Evolutionary conservation across 2,797 vertebrate genomes (phyloP).

Genomic region (Pseudomugil gertrudae): DNA sequence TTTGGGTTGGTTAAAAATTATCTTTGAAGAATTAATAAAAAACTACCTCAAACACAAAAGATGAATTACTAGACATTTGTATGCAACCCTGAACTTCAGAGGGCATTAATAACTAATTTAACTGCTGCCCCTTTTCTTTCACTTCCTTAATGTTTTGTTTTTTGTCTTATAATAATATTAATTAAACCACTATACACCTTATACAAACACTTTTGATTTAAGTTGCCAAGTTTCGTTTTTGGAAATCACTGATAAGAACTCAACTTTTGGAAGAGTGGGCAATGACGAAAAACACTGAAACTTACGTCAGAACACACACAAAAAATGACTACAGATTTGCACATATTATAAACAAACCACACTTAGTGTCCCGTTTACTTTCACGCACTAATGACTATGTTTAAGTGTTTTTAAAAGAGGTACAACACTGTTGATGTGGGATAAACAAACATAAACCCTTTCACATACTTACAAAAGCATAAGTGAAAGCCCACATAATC

Average conservation of each 20-base stretch:
- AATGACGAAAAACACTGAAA: slow-evolving; percentile 5
- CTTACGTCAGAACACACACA: slow-evolving; percentile 25
- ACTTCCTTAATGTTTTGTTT: slow-evolving; percentile 1
- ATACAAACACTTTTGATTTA: slow-evolving; percentile 8
- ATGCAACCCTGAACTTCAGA: slow-evolving; percentile 15
- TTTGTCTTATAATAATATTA: neutral
- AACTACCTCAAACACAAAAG: slow-evolving; percentile 6
- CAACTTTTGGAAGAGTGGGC: neutral
- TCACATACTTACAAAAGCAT: slow-evolving; percentile 39
- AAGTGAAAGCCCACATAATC: slow-evolving; percentile 42
- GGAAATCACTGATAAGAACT: neutral
- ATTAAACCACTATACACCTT: slow-evolving; percentile 20
- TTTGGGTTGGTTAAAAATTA: slow-evolving; percentile 72
- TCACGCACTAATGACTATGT: slow-evolving; percentile 9
- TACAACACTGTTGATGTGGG: neutral
- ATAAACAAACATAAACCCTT: slow-evolving; percentile 38
- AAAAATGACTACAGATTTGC: neutral
- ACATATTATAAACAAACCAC: slow-evolving; percentile 32
- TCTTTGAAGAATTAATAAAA: slow-evolving; percentile 23
- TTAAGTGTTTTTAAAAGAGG: neutral
- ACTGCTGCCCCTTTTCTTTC: too few species aligned
- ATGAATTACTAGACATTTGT: slow-evolving; percentile 8
- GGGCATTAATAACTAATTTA: neutral
- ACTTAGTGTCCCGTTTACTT: slow-evolving; percentile 11
- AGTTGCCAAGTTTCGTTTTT: slow-evolving; percentile 20